These are phyloP conservation scores for Limnephilus lunatus DNA, from an alignment of 2,888 invertebrate genomes.

Conservation along the genomic window DNA sequence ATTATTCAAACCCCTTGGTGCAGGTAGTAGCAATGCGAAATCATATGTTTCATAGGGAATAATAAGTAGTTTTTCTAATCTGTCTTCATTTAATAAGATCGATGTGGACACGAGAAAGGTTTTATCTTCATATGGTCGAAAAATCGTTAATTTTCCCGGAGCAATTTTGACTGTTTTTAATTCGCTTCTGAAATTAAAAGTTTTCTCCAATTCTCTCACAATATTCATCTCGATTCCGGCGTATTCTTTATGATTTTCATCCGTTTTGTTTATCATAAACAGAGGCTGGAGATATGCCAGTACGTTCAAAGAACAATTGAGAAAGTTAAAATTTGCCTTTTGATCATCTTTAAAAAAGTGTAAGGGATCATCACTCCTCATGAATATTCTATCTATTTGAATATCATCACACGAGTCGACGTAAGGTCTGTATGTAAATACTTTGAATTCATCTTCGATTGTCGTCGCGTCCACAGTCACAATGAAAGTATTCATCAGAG, in stretches of 20 bases:
- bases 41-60: not conserved
- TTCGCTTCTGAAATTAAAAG: conserved; percentile 15
- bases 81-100: not conserved
- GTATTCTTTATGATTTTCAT: not conserved
- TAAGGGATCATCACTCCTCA: not conserved
- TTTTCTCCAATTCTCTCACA: not conserved
- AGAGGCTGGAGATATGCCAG: not conserved
- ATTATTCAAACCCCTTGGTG: conserved; percentile 1
- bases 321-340: not conserved
- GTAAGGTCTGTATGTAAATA: conserved; percentile 19
- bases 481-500: conserved; percentile 24
- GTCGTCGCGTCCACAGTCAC: not conserved
- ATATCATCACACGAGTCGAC: not conserved
- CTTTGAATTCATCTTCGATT: not conserved
- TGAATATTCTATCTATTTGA: not conserved
- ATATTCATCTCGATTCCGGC: conserved; percentile 10
- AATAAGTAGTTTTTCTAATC: not conserved
- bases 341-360: not conserved
- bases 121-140: not conserved
- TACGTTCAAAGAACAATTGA: conserved; percentile 25
- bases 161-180: not conserved
- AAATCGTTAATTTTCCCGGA: not conserved
- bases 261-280: not conserved
- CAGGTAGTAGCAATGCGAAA: not conserved
- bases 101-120: not conserved